Evolutionary conservation across 2,797 vertebrate genomes (phyloP).

Genomic region (Dermochelys coriacea): DNA sequence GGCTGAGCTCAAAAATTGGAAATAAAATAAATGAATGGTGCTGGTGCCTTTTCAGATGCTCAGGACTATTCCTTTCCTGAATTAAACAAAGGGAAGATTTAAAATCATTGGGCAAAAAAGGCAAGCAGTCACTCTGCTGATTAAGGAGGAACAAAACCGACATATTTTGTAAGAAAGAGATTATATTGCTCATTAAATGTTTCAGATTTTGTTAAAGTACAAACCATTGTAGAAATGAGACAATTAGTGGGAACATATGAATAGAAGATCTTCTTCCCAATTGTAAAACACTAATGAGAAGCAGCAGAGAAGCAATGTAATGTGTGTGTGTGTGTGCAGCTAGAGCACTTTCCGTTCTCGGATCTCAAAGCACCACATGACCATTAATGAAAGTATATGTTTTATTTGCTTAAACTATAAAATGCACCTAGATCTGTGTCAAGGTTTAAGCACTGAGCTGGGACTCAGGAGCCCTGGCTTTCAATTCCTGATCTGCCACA

Average conservation of each 20-base stretch:
- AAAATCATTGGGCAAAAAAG: not conserved
- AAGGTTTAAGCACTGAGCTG: not conserved
- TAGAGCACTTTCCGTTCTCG: not conserved
- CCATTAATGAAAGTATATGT: not conserved
- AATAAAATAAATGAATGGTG: not conserved
- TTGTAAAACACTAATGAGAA: not conserved
- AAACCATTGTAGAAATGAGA: not conserved
- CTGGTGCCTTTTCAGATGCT: not conserved
- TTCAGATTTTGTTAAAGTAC: not conserved
- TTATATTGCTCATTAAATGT: not conserved
- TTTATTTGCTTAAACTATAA: not conserved
- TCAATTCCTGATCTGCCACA: not conserved
- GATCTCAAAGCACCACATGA: not conserved
- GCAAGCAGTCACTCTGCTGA: not conserved
- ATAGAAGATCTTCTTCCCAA: not conserved
- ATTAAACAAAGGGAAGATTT: not conserved
- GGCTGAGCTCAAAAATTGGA: not conserved
- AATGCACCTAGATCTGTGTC: not conserved
- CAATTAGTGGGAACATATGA: not conserved
- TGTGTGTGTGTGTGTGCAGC: rapidly evolving
- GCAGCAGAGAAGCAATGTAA: not conserved
- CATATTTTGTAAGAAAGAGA: not conserved
- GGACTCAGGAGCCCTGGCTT: not conserved
- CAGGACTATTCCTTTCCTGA: not conserved
- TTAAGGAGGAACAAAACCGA: constrained; percentile 1